Conservation (phyloP, 2,797 vertebrate genomes). For the Oreochromis grahami region DNA sequence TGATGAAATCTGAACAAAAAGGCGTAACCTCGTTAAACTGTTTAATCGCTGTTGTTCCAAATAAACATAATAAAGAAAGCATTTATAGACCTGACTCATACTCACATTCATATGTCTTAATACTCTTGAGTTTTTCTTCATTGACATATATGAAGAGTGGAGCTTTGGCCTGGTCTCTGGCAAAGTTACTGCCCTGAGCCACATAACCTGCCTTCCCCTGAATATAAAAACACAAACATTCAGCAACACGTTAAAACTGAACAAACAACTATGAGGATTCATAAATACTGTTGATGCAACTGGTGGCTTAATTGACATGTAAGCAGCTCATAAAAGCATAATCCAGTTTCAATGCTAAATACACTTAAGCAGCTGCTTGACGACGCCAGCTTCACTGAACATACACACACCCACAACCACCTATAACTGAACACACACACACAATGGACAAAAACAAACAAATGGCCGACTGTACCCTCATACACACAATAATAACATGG, state of each 20-base stretch:
- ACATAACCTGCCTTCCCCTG: slow-evolving; percentile 80
- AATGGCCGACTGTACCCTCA: neutral
- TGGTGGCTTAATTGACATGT: neutral
- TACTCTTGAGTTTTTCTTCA: slow-evolving; percentile 74
- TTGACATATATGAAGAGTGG: slow-evolving; percentile 77
- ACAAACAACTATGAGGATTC: neutral
- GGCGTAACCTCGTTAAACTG: neutral
- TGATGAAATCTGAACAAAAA: slow-evolving; percentile 75
- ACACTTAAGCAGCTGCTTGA: neutral
- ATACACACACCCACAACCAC: neutral
- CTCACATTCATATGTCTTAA: slow-evolving; percentile 78
- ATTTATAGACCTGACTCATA: neutral
- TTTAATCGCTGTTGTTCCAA: neutral
- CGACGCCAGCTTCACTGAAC: fast-evolving
- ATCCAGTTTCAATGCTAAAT: neutral
- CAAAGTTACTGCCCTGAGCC: slow-evolving; percentile 67
- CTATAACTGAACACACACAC: neutral
- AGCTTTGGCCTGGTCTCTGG: slow-evolving; percentile 70
- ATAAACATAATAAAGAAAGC: neutral
- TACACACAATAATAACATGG: neutral
- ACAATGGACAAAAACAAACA: neutral
- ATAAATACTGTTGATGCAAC: neutral
- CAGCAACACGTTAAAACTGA: neutral
- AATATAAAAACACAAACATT: neutral
- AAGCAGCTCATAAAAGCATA: neutral